Percentiles rank a stretch among this genome's conserved stretches.
These are phyloP conservation scores for Hypsopygia costalis DNA, from an alignment of 2,888 invertebrate species.

Conservation along the genomic window DNA sequence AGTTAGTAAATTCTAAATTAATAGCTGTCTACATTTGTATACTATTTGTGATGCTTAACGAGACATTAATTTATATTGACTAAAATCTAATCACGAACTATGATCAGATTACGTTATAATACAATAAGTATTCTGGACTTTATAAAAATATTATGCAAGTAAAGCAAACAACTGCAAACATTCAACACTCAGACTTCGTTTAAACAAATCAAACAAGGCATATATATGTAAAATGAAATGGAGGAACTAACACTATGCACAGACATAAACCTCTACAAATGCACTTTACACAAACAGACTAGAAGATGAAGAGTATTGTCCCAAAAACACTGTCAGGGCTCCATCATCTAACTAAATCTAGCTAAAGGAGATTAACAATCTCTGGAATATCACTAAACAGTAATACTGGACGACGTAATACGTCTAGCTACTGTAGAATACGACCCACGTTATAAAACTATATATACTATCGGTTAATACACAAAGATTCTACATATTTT, in stretches of 20 bases:
- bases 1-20: too few species aligned
- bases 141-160: too few species aligned
- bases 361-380: conserved; percentile 4
- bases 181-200: too few species aligned
- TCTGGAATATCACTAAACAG: conserved; percentile 9
- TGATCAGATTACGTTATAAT: too few species aligned
- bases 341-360: background rate
- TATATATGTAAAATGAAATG: conserved; percentile 4
- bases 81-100: too few species aligned
- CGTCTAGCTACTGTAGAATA: background rate
- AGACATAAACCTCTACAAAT: conserved; percentile 3
- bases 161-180: too few species aligned
- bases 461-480: conserved; percentile 73
- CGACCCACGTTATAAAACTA: conserved; percentile 2
- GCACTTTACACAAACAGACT: conserved; percentile 14
- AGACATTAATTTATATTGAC: too few species aligned
- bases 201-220: background rate
- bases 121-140: too few species aligned
- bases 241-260: background rate
- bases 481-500: conserved; percentile 80
- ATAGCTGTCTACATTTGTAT: too few species aligned
- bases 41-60: too few species aligned
- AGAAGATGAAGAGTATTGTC: conserved; percentile 9
- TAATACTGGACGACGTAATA: conserved; percentile 7
- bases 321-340: conserved; percentile 4